These are phyloP conservation scores for Cepaea nemoralis DNA, from an alignment of 1,140 invertebrate species.

Conservation along the genomic window DNA sequence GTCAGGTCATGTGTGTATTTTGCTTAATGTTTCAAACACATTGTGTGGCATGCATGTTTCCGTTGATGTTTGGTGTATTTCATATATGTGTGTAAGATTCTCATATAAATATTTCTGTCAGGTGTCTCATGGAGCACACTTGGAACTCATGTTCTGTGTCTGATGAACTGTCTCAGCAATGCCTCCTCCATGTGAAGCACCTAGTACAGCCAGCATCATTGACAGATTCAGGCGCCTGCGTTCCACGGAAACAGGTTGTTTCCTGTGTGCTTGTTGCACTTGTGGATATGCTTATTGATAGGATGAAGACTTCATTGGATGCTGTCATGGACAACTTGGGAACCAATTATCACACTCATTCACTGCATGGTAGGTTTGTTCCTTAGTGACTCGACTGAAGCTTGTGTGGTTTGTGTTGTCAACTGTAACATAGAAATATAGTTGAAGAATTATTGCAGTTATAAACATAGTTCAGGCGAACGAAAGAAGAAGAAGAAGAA, in stretches of 20 bases:
- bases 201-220: neutral
- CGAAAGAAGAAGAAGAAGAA: too few relatives aligned
- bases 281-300: conserved; percentile 30
- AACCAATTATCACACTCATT: conserved; percentile 46
- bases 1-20: too few relatives aligned
- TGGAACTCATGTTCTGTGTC: neutral
- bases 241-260: neutral
- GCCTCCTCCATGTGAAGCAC: neutral
- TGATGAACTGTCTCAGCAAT: neutral
- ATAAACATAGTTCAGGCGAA: too few relatives aligned
- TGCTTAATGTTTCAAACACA: too few relatives aligned
- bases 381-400: neutral
- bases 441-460: too few relatives aligned
- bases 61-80: too few relatives aligned
- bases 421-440: too few relatives aligned
- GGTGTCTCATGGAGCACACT: neutral
- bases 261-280: conserved; percentile 20
- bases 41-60: too few relatives aligned
- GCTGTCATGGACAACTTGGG: conserved; percentile 43
- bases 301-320: conserved; percentile 35
- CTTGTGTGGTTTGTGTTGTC: too few relatives aligned
- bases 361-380: conserved; percentile 55
- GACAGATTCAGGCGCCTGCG: neutral
- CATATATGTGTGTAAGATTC: too few relatives aligned
- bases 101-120: too few relatives aligned